Evolutionary conservation across 1,140 invertebrate genomes (phyloP).

Genomic region (Stenopsyche tienmushanensis): DNA sequence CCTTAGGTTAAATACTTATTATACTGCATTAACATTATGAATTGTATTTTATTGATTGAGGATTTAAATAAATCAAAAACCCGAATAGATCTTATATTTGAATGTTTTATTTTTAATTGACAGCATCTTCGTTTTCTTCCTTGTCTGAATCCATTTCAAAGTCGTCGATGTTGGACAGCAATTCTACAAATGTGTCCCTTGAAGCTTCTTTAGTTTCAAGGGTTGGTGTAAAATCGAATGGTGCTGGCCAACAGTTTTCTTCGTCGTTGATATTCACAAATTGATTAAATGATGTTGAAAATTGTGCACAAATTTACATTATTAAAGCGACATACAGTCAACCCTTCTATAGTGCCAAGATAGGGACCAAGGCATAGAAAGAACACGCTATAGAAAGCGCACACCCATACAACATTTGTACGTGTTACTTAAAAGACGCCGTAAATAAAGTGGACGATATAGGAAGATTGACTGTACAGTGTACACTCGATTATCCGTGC

Average conservation of each 20-base stretch:
- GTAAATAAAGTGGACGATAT: no score
- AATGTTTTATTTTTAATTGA: no score
- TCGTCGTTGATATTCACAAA: conserved; percentile 4
- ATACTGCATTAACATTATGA: no score
- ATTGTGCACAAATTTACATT: conserved; percentile 2
- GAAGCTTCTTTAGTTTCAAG: not conserved
- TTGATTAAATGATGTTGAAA: not conserved
- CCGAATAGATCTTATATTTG: no score
- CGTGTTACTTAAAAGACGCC: not conserved
- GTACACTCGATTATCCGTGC: no score
- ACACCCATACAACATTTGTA: not conserved
- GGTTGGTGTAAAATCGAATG: conserved; percentile 34
- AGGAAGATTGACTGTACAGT: not conserved
- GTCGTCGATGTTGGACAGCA: not conserved
- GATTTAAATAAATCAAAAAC: no score
- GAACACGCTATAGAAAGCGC: not conserved
- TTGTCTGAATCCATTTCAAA: not conserved
- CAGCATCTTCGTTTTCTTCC: no score
- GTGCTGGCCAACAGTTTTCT: conserved; percentile 39
- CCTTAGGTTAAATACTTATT: no score
- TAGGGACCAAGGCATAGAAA: not conserved
- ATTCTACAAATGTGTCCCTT: not conserved
- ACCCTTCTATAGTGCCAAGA: not conserved
- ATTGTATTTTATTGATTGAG: no score
- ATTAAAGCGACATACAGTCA: not conserved